Evolutionary conservation across 2,888 invertebrate genomes (phyloP), one percentile per base, ranked within the genome.

Genomic region (Hoplodrina ambigua): DNA sequence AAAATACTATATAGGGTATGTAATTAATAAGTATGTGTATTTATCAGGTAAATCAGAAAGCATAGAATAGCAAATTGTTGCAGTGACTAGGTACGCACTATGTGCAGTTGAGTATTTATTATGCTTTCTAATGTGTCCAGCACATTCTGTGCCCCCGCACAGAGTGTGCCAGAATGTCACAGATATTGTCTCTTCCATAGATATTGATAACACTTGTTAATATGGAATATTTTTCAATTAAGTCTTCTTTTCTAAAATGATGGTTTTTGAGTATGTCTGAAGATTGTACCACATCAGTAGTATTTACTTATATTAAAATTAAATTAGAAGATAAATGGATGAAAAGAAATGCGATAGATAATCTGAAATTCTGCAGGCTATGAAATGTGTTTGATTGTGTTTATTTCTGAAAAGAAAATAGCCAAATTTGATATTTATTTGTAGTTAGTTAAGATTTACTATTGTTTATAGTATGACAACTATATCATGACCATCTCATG

Each of bases 341-440:
- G 59, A 59, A 52, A 69, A 44, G 64, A 46, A 66, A 54, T 63
- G 54, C 19, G 19, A 49, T 75, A 71, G 17, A 17, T 53, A 44
- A 56, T 61, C n/a, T 63, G 70, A 58, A 65, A 58, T 65, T 67
- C 64, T 50, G 52, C 54, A 53, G 83, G 83, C 82, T 83, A 83
- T 83, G 84, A 80, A 74, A 57, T 70, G 69, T 65, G 53, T 81
- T 62, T 58, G 55, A 55, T 54, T 53, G 59, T 60, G 46, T 69
- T 65, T 59, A 50, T 78, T 60, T 75, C 59, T 69, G 56, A 69
- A 60, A 72, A 54, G 61, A 68, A 68, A 78, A 66, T 84, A 86
- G 85, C 83, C 85, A 82, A 83, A 83, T 86, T 85, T 82, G 69
- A 82, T 88, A 86, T 86, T 86, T 86, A 87, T 85, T 46, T 84